These are phyloP conservation scores for Geophilus truncorum DNA, from an alignment of 2,888 invertebrate genomes.

Conservation along the genomic window DNA sequence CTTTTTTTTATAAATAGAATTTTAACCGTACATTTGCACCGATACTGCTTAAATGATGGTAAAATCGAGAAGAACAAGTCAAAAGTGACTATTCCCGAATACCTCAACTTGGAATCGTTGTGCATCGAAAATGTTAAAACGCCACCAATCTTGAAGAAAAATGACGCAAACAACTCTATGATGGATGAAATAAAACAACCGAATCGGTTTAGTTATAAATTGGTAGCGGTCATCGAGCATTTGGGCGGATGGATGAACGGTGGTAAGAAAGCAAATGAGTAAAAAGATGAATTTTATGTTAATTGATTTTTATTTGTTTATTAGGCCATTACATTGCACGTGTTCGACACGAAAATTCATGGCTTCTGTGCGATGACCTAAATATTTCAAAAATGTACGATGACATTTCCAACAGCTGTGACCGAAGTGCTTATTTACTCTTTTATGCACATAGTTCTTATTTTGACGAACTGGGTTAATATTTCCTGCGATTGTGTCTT, in stretches of 20 bases:
- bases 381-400: background rate
- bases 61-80: background rate
- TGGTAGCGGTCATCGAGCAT: background rate
- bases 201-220: background rate
- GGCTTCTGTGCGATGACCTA: background rate
- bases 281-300: too few relatives aligned
- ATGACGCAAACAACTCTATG: background rate
- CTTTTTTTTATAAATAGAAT: background rate
- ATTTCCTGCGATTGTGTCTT: too few relatives aligned
- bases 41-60: background rate
- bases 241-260: background rate
- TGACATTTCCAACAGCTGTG: background rate
- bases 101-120: background rate
- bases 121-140: background rate
- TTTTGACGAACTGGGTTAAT: too few relatives aligned
- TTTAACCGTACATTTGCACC: background rate
- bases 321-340: background rate
- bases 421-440: background rate
- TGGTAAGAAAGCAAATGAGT: too few relatives aligned
- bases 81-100: background rate
- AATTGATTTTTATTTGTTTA: too few relatives aligned
- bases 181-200: background rate
- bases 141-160: background rate
- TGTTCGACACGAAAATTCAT: background rate
- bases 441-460: too few relatives aligned